Evolutionary conservation across 2,113 vertebrate genomes (phyloP).

Genomic region (Odocoileus virginianus): DNA sequence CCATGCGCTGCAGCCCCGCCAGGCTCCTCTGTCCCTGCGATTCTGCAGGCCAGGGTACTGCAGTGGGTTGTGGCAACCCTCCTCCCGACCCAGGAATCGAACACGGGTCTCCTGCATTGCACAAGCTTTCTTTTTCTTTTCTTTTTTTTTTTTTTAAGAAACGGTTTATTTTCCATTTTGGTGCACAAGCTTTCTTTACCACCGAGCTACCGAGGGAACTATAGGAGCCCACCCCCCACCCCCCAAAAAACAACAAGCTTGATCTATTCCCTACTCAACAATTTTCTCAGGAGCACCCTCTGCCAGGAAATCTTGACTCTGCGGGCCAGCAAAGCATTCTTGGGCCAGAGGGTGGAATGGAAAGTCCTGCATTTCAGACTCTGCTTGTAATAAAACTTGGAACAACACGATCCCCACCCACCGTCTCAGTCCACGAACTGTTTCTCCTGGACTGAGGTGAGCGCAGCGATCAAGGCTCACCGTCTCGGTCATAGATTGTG

Average conservation of each 20-base stretch:
- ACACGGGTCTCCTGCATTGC: not conserved
- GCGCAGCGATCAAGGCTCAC: not conserved
- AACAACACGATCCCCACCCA: not conserved
- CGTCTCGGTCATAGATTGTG: not conserved
- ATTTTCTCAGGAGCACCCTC: not conserved
- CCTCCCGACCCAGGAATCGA: not conserved
- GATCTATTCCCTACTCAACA: not conserved
- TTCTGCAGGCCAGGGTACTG: not conserved
- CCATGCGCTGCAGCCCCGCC: not conserved
- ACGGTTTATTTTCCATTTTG: too few species aligned
- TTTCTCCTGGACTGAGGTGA: not conserved
- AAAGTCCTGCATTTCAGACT: not conserved
- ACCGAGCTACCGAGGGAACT: not conserved
- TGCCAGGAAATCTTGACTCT: not conserved
- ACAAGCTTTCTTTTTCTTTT: not conserved
- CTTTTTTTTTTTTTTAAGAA: too few species aligned
- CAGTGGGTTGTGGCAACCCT: not conserved
- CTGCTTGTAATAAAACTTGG: not conserved
- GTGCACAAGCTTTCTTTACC: not conserved
- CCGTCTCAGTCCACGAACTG: fast-evolving
- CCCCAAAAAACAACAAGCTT: not conserved
- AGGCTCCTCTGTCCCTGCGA: not conserved
- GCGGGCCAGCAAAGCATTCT: too few species aligned
- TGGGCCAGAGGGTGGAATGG: not conserved
- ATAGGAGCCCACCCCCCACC: too few species aligned